phyloP scores from a whole-genome alignment of 2,113 vertebrate species.

The Paralichthys olivaceus region DNA sequence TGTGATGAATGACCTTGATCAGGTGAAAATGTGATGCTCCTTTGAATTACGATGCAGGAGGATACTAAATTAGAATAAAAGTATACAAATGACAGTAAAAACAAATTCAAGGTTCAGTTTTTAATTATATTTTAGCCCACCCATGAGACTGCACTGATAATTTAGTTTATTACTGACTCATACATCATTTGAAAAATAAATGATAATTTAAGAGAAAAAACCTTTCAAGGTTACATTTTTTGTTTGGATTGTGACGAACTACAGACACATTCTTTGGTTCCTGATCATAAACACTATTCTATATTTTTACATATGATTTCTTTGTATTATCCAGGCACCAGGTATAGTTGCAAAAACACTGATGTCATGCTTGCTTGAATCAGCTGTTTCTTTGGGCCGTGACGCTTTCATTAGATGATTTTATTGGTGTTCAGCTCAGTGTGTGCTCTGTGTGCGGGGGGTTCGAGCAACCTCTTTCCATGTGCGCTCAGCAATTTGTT shows the following conservation, averaged over 20 bases:
- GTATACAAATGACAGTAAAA: neutral
- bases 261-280: neutral
- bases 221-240: neutral
- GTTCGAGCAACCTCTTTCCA: slow-evolving; percentile 12
- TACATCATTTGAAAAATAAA: neutral
- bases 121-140: slow-evolving; percentile 12
- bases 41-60: slow-evolving; percentile 39
- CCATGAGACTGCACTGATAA: neutral
- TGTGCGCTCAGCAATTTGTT: slow-evolving; percentile 32
- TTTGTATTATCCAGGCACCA: slow-evolving; percentile 5
- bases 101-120: neutral
- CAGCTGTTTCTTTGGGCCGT: neutral
- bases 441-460: slow-evolving; percentile 3
- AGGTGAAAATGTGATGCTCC: slow-evolving; percentile 47
- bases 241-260: neutral
- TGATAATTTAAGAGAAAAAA: neutral
- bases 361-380: slow-evolving; percentile 30
- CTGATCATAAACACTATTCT: neutral
- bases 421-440: slow-evolving; percentile 30
- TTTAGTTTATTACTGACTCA: neutral
- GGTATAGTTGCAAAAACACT: neutral
- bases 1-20: slow-evolving; percentile 51
- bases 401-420: slow-evolving; percentile 26
- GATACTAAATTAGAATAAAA: neutral
- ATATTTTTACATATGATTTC: neutral